phyloP scores from a whole-genome alignment of 2,888 invertebrate genomes.

The Eremobia ochroleuca region DNA sequence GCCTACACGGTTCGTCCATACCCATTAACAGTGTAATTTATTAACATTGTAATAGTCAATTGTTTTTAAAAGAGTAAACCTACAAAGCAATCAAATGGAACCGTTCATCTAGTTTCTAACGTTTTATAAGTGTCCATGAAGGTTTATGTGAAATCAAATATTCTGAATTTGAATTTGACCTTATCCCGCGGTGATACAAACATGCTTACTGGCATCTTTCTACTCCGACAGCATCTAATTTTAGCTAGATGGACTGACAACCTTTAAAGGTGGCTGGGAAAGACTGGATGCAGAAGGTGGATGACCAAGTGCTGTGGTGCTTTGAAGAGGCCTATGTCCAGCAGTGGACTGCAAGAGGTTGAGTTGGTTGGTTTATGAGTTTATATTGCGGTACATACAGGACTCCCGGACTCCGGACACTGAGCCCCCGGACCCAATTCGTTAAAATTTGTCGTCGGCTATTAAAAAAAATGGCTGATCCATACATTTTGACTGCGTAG shows the following conservation, averaged over 20 bases:
- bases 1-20: too few relatives aligned
- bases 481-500: too few relatives aligned
- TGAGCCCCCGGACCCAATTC: too few relatives aligned
- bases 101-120: not conserved
- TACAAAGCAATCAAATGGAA: not conserved
- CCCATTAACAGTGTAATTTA: not conserved
- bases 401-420: too few relatives aligned
- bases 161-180: not conserved
- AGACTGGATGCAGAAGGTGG: fast-evolving
- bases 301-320: not conserved
- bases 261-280: not conserved
- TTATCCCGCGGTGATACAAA: not conserved
- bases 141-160: too few relatives aligned
- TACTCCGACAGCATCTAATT: not conserved
- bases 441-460: too few relatives aligned
- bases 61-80: too few relatives aligned
- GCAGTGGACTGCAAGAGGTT: not conserved
- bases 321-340: not conserved
- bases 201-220: not conserved
- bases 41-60: not conserved
- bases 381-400: not conserved
- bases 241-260: not conserved
- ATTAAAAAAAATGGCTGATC: too few relatives aligned
- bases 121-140: not conserved
- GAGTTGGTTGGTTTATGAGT: not conserved